These are phyloP conservation scores for Spizella passerina DNA, from an alignment of 2,797 vertebrate genomes.

Conservation along the genomic window DNA sequence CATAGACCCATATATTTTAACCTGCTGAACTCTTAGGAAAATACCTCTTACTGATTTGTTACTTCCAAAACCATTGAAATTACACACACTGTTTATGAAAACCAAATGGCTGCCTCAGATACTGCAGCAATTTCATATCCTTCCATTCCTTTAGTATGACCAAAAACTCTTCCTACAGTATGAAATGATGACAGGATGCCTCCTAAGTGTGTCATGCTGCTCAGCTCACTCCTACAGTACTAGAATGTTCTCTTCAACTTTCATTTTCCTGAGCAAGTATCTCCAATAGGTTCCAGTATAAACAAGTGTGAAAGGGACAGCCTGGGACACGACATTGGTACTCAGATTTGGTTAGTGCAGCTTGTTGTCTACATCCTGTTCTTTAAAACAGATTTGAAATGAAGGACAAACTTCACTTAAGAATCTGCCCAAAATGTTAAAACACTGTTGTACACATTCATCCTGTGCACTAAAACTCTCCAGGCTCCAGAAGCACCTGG, in stretches of 20 bases:
- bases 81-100: not conserved
- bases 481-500: not conserved
- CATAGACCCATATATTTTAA: not conserved
- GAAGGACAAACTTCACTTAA: not conserved
- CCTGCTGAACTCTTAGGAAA: not conserved
- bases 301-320: not conserved
- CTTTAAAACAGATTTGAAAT: not conserved
- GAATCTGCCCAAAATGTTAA: not conserved
- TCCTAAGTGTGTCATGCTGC: not conserved
- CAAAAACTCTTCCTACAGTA: not conserved
- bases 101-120: not conserved
- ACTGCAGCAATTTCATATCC: not conserved
- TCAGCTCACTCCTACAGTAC: not conserved
- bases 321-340: not conserved
- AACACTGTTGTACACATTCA: not conserved
- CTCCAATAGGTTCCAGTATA: not conserved
- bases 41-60: not conserved
- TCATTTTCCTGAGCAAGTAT: not conserved
- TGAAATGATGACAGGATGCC: not conserved
- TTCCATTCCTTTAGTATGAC: not conserved
- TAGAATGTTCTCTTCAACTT: not conserved
- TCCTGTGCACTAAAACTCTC: not conserved
- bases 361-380: not conserved
- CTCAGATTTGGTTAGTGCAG: not conserved
- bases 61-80: not conserved